These are phyloP conservation scores for Syrista parreyssii DNA, from an alignment of 2,888 invertebrate species.

Conservation along the genomic window DNA sequence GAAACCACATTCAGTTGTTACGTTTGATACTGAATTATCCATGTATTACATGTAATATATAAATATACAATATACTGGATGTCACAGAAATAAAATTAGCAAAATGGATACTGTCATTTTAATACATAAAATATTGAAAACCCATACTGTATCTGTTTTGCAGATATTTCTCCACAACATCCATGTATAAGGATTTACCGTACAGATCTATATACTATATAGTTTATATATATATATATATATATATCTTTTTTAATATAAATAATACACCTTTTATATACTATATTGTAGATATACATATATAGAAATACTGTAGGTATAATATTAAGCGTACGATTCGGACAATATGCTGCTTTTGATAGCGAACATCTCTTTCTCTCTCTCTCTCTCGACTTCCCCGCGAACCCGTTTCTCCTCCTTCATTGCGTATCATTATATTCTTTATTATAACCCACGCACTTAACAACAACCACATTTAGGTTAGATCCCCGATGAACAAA, in stretches of 20 bases:
- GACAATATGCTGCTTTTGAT: constrained; percentile 28
- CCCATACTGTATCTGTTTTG: neutral
- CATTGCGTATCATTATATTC: neutral
- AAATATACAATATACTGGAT: neutral
- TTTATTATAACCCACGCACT: neutral
- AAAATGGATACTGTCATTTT: neutral
- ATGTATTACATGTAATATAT: neutral
- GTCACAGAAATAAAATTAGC: neutral
- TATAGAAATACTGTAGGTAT: constrained; percentile 50
- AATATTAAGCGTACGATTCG: constrained; percentile 52
- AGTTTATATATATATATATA: constrained; percentile 22
- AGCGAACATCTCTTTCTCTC: neutral
- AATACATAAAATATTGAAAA: neutral
- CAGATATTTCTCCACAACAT: neutral
- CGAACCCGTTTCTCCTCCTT: neutral
- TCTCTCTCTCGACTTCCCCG: constrained; percentile 18
- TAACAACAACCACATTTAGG: neutral
- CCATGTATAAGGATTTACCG: constrained; percentile 8
- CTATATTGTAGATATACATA: constrained; percentile 33
- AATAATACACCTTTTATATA: constrained; percentile 15
- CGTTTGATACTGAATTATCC: neutral
- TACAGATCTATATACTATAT: constrained; percentile 19
- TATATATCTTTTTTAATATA: constrained; percentile 28
- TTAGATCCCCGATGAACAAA: neutral
- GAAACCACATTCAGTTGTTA: neutral